Evolutionary conservation across 1,140 invertebrate genomes (phyloP).

Genomic region (Aphelenchoides fujianensis): DNA sequence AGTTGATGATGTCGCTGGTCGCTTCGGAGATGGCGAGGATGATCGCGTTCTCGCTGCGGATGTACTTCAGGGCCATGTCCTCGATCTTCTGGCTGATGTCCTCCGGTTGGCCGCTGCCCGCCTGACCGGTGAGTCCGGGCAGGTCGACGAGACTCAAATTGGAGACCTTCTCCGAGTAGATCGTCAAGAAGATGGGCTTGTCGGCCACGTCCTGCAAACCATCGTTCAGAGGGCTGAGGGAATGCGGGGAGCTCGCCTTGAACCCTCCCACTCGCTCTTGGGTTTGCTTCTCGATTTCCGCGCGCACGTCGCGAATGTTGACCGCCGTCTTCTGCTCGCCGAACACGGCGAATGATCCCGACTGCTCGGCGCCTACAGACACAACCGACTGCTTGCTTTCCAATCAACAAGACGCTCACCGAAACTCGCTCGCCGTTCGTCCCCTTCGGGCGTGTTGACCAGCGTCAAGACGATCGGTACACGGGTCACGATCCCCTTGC

Average conservation of each 20-base stretch:
- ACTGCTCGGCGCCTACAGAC: background rate
- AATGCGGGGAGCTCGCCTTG: constrained; percentile 72
- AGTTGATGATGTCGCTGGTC: constrained; percentile 94
- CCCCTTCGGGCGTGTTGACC: constrained; percentile 75
- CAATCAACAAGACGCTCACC: background rate
- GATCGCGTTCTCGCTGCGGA: constrained; percentile 67
- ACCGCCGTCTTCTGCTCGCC: constrained; percentile 85
- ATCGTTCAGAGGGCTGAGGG: background rate
- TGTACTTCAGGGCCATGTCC: constrained; percentile 66
- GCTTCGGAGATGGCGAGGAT: constrained; percentile 79
- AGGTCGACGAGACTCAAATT: constrained; percentile 85
- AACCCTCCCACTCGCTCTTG: constrained; percentile 82
- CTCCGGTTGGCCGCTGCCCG: constrained; percentile 65
- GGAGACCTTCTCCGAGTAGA: constrained; percentile 83
- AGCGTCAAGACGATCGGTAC: constrained; percentile 88
- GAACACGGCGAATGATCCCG: constrained; percentile 87
- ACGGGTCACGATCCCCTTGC: constrained; percentile 92
- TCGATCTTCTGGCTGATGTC: constrained; percentile 66
- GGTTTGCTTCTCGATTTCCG: constrained; percentile 87
- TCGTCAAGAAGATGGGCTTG: constrained; percentile 92
- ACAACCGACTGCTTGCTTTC: background rate
- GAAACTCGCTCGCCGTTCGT: constrained; percentile 29
- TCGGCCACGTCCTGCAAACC: constrained; percentile 76
- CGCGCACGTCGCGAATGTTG: constrained; percentile 83
- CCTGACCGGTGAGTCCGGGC: constrained; percentile 88